A percentile compares a stretch with the other conserved stretches of the same genome.
These are phyloP conservation scores for Dolichoris vasculosae DNA, from an alignment of 1,140 invertebrate species.

Conservation along the genomic window DNA sequence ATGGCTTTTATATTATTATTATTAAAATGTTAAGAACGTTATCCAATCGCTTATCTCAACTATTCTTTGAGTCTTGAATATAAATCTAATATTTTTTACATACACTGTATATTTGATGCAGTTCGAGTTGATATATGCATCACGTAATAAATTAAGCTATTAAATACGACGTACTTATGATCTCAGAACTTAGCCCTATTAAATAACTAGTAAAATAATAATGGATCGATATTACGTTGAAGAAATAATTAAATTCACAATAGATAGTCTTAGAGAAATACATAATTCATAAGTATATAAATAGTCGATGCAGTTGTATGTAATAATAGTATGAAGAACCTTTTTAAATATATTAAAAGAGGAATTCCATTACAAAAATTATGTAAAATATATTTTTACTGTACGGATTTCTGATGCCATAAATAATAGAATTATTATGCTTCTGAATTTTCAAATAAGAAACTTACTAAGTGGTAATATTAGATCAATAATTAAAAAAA, in stretches of 20 bases:
- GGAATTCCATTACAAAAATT: no score
- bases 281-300: neutral
- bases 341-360: no score
- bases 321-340: no score
- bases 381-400: neutral
- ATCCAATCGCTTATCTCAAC: neutral
- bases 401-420: neutral
- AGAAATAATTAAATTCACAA: neutral
- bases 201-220: neutral
- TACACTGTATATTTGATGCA: neutral
- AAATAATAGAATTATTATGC: no score
- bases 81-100: neutral
- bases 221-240: neutral
- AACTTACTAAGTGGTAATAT: no score
- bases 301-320: no score
- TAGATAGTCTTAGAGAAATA: neutral
- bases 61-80: neutral
- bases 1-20: neutral
- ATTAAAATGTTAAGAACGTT: neutral
- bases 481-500: no score
- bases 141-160: neutral
- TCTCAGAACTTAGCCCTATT: neutral
- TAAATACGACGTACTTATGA: neutral
- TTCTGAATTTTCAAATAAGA: no score
- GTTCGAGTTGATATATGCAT: neutral